These are phyloP conservation scores for Megastigmus dorsalis DNA, from an alignment of 2,888 invertebrate genomes.

Conservation along the genomic window DNA sequence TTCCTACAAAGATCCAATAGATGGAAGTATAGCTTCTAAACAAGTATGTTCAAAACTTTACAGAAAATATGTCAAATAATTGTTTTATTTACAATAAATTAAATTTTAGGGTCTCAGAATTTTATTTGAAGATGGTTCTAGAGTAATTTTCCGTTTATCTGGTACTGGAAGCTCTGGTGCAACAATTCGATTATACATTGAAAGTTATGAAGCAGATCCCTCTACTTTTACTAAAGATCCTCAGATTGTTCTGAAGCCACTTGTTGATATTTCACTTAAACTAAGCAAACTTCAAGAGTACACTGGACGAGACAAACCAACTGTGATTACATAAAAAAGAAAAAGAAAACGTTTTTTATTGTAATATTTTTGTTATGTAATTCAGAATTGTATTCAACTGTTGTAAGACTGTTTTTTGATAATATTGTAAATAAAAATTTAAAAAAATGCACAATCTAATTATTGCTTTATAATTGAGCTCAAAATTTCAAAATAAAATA, in stretches of 20 bases:
- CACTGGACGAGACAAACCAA: slow-evolving; percentile 93
- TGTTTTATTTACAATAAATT: slow-evolving; percentile 12
- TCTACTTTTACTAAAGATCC: slow-evolving; percentile 67
- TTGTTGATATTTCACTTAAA: slow-evolving; percentile 90
- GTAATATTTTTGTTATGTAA: background rate
- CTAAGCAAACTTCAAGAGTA: slow-evolving; percentile 87
- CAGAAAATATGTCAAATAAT: slow-evolving; percentile 17
- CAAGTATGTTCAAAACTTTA: slow-evolving; percentile 78
- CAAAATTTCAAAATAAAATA: too few relatives aligned
- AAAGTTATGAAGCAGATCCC: slow-evolving; percentile 88
- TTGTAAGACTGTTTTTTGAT: slow-evolving; percentile 34
- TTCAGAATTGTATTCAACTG: background rate
- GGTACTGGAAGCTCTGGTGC: slow-evolving; percentile 99
- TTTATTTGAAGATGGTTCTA: slow-evolving; percentile 94
- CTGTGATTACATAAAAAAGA: slow-evolving; percentile 91
- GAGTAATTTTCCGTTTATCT: slow-evolving; percentile 94
- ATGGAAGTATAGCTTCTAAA: slow-evolving; percentile 90
- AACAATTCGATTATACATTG: slow-evolving; percentile 96
- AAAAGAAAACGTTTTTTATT: background rate
- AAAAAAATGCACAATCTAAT: background rate
- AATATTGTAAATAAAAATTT: slow-evolving; percentile 24
- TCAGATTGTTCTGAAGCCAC: slow-evolving; percentile 86
- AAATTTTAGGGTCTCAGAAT: slow-evolving; percentile 88
- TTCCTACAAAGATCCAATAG: slow-evolving; percentile 96
- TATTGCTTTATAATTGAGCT: too few relatives aligned